Evolutionary conservation across 2,113 vertebrate species (phyloP).

Genomic region (Meriones unguiculatus): DNA sequence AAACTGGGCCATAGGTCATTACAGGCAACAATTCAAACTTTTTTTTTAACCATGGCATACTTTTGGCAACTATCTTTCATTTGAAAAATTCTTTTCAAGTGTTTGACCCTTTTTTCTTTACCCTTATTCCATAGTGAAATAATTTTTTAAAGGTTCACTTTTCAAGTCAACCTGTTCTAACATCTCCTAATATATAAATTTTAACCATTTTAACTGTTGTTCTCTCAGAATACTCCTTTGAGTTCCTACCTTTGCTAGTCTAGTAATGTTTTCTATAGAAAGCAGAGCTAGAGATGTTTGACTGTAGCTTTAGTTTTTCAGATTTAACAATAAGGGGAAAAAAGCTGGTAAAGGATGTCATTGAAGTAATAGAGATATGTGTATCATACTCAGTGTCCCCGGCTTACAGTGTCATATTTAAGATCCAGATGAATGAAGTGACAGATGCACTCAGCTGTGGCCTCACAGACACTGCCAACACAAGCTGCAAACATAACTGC

Average conservation of each 20-base stretch:
- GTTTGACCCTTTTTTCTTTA: slow-evolving; percentile 37
- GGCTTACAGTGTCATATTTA: slow-evolving; percentile 66
- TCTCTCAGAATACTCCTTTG: background rate
- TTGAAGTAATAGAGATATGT: slow-evolving; percentile 55
- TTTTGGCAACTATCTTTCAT: slow-evolving; percentile 47
- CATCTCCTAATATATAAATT: slow-evolving; percentile 33
- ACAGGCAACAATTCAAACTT: slow-evolving; percentile 41
- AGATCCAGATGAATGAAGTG: slow-evolving; percentile 69
- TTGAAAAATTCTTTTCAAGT: slow-evolving; percentile 61
- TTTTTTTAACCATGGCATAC: background rate
- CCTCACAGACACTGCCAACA: slow-evolving; percentile 53
- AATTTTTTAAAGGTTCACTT: slow-evolving; percentile 46
- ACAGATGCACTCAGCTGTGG: slow-evolving; percentile 69
- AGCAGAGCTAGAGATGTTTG: slow-evolving; percentile 15
- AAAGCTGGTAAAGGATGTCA: background rate
- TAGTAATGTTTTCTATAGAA: background rate
- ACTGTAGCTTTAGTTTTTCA: slow-evolving; percentile 26
- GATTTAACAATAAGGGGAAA: slow-evolving; percentile 13
- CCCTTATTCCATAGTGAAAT: slow-evolving; percentile 49
- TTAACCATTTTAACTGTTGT: slow-evolving; percentile 37
- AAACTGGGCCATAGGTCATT: slow-evolving; percentile 69
- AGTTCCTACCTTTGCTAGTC: slow-evolving; percentile 21
- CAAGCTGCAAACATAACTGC: slow-evolving; percentile 54
- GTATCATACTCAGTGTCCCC: slow-evolving; percentile 26
- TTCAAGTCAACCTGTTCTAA: slow-evolving; percentile 49